Evolutionary conservation across 2,888 invertebrate species (phyloP).

Genomic region (Ptychoptera contaminata): DNA sequence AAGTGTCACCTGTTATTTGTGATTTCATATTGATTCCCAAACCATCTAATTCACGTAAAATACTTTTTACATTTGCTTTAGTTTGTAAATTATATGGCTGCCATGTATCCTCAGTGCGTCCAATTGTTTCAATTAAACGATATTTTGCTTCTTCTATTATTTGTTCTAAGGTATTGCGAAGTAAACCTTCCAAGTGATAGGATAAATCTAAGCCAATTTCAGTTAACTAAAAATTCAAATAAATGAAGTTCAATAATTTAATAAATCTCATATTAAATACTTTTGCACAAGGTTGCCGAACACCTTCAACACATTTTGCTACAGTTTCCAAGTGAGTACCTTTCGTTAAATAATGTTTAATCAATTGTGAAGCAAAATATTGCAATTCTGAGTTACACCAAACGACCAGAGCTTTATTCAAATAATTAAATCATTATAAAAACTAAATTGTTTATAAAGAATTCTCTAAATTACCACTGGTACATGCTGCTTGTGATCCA

Average conservation of each 20-base stretch:
- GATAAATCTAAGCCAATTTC: constrained; percentile 75
- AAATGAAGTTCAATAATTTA: background rate
- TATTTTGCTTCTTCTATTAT: constrained; percentile 27
- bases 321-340: constrained; percentile 72
- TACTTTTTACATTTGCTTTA: constrained; percentile 25
- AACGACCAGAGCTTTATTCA: constrained; percentile 55
- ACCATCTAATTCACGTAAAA: constrained; percentile 23
- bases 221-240: constrained; percentile 27
- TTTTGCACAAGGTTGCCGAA: constrained; percentile 38
- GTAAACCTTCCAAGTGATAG: constrained; percentile 76
- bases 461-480: constrained; percentile 46
- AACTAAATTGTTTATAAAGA: background rate
- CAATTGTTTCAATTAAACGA: constrained; percentile 26
- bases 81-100: constrained; percentile 30
- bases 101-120: constrained; percentile 29
- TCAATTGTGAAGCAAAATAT: constrained; percentile 62
- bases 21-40: constrained; percentile 26
- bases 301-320: constrained; percentile 70
- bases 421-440: background rate
- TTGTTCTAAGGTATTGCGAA: constrained; percentile 46
- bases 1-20: constrained; percentile 27
- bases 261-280: constrained; percentile 9
- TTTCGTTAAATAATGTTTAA: constrained; percentile 78
- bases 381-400: constrained; percentile 81
- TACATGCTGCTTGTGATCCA: constrained; percentile 55